These are phyloP conservation scores for Drosophila cracens DNA, from an alignment of 2,888 invertebrate genomes.

Conservation along the genomic window DNA sequence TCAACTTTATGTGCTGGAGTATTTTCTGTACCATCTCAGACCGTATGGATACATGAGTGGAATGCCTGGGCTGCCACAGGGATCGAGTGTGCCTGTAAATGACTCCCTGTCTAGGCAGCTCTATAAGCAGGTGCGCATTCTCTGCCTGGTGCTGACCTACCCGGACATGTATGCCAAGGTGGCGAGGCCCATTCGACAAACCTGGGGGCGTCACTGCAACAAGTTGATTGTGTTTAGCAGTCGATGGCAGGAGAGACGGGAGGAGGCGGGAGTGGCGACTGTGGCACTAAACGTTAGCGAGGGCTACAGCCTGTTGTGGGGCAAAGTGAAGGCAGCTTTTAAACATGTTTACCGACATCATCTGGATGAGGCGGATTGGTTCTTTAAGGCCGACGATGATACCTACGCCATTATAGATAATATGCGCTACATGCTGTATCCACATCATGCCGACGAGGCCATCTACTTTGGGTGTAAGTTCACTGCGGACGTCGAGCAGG, in stretches of 20 bases:
- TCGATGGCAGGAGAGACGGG: conserved; percentile 45
- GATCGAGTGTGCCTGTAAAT: neutral
- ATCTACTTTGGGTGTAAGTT: conserved; percentile 96
- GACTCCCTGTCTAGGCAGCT: conserved; percentile 27
- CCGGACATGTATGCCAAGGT: conserved; percentile 94
- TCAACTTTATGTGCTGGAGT: conserved; percentile 97
- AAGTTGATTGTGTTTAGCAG: conserved; percentile 94
- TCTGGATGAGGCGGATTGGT: conserved; percentile 95
- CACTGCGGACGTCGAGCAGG: conserved; percentile 82
- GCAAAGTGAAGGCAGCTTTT: conserved; percentile 97
- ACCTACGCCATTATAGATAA: conserved; percentile 99
- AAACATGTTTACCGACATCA: conserved; percentile 93
- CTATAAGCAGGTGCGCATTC: conserved; percentile 41
- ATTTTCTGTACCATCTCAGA: conserved; percentile 96
- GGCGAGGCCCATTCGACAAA: conserved; percentile 94
- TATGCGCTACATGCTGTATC: conserved; percentile 93
- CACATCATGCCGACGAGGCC: conserved; percentile 89
- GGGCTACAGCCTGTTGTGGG: conserved; percentile 95
- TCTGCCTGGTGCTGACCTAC: conserved; percentile 83
- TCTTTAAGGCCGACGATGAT: conserved; percentile 99
- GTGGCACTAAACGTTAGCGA: conserved; percentile 93
- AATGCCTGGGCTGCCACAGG: conserved; percentile 57
- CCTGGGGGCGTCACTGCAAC: conserved; percentile 97
- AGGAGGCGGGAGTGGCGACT: conserved; percentile 87
- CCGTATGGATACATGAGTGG: conserved; percentile 87